Percentiles rank a stretch among this genome's conserved stretches.
These are phyloP conservation scores for Promerops cafer DNA, from an alignment of 2,113 vertebrate species.

Conservation along the genomic window DNA sequence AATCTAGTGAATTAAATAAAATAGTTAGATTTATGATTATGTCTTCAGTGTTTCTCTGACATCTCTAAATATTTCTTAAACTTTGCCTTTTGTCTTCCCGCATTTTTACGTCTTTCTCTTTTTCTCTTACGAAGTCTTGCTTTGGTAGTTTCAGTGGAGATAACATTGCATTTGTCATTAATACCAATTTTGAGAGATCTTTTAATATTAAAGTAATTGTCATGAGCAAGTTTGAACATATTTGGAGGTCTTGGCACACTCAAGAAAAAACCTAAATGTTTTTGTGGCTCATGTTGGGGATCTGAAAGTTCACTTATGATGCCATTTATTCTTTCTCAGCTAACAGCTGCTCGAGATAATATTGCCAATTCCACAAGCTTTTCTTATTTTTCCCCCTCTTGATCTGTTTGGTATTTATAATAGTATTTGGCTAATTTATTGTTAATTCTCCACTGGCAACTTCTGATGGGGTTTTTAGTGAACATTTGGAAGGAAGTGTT, in stretches of 20 bases:
- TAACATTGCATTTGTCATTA: not conserved
- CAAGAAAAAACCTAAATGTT: not conserved
- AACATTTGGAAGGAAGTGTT: not conserved
- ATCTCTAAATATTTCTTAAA: constrained; percentile 7
- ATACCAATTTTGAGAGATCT: not conserved
- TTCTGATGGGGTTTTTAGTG: not conserved
- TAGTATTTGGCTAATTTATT: not conserved
- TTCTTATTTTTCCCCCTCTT: not conserved
- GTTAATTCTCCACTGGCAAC: not conserved
- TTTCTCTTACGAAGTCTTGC: not conserved
- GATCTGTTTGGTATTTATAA: not conserved
- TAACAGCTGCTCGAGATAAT: not conserved
- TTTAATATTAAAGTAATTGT: not conserved
- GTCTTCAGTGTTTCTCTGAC: constrained; percentile 7
- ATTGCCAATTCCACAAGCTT: not conserved
- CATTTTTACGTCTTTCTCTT: not conserved
- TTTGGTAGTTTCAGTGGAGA: not conserved
- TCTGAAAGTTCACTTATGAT: not conserved
- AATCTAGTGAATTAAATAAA: constrained; percentile 3
- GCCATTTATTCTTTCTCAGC: not conserved
- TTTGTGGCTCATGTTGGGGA: not conserved
- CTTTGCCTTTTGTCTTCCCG: not conserved
- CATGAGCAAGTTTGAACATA: not conserved
- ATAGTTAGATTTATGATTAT: not conserved
- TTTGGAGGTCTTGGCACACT: not conserved